Base-by-base conservation (phyloP, 2,113 vertebrate genomes). In the Hippocampus barbouri region DNA sequence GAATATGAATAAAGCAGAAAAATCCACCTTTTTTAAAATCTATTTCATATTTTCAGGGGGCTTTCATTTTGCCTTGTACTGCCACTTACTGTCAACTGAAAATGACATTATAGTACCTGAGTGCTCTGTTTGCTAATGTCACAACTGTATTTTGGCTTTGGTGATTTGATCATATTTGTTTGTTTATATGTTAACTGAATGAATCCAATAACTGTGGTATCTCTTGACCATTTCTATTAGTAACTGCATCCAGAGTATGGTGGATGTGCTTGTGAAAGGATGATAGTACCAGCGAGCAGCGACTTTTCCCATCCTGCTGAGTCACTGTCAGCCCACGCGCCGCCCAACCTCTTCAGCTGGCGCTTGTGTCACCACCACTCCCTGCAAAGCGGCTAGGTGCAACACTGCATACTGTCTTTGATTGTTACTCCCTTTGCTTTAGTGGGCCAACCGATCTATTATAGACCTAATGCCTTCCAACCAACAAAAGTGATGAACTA, bases 281-380 rank as follows among this genome's bases (percentile, higher is more conserved):
- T 41, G 47, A 70, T 18, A 60, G 7, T n/a, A 64, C 71, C 66
- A 65, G 61, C 38, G 9, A 21, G 59, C 56, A 11, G 40, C n/a
- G 47, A 63, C 72, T 60, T 80, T 66, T 66, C n/a, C 27, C 71
- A 81, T 81, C 34, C 49, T 84, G 85, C 80, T 84, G 83, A 87
- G 79, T 85, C 83, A 88, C 71, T 41, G 59, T 2, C 60, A 7
- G 14, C 69, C 56, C 53, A 54, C 21, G 2, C 40, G 10, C 38
- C 62, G 1, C 40, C 43, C 64, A 14, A 25, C n/a, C 60, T 15
- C 61, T 38, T 71, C 66, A 75, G 53, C 6, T 21, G 59, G 15
- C 27, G 59, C 40, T 61, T 79, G 72, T 78, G 47, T 79, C 65
- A 41, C 68, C 15, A 49, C 65, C n/a, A 41, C 59, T 27, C 64